Base-by-base conservation (phyloP, 2,797 vertebrate genomes). In the Meda fulgida region DNA sequence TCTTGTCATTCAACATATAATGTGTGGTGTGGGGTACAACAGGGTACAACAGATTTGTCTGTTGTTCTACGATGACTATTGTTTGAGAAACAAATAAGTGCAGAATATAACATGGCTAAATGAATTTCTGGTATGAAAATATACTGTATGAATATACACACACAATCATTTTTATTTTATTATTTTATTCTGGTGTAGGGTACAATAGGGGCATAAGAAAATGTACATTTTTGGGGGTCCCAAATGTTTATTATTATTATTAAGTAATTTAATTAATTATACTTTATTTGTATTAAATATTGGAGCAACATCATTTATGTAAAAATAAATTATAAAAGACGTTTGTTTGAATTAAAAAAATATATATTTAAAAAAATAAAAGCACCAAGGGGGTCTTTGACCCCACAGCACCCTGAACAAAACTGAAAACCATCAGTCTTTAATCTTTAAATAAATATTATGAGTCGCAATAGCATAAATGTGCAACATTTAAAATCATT, bases 161-260 rank as follows among this genome's bases (percentile, higher is more conserved):
- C 43, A 16, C 46, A 16, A 48, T 48, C 14, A 48, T 48, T 16
- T 48, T 48, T 9, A 66, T 67, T 23, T 11, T 23, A 38, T 69
- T 23, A 34, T 67, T 36, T 10, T 3, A 36, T 67, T 67, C 4
- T 23, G 9, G 10, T 69, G 10, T 13, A 23, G 34, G 31, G 8
- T 36, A 66, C 7, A 48, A 46, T 46, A 46, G 4, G 46, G 46
- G 14, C 4, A 16, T 5, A 16, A 46, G 2, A 16, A 16, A 16
- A 16, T 4, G 0, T 0, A 10, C 1, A 0, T 14, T 46, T 4
- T 4, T 1, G 46, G 46, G 46, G 46, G 14, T 48, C 46, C 14
- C 14, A 48, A 48, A 48, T 16, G 46, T 48, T 48, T 60, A 26
- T 60, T 6, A 26, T 13, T 60, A 60, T 60, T 13, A 60, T 60